Evolutionary conservation across 2,888 invertebrate species (phyloP), one percentile per base, ranked within the genome.

Genomic region (Cetonia aurata): DNA sequence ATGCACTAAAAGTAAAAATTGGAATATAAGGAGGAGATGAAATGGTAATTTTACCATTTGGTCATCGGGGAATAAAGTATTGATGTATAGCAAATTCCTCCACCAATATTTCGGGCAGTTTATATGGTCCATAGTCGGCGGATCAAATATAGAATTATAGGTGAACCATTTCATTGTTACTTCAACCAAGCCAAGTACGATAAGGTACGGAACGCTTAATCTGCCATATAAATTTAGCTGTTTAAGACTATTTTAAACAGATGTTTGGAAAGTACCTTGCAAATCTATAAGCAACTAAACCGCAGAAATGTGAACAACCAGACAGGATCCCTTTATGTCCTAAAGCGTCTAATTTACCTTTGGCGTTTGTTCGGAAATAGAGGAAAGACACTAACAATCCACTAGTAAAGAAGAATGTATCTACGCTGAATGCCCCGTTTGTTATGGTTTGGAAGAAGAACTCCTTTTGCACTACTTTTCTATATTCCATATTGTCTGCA

Each of bases 71-170:
- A 93, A 95, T 15, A 95, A 85, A 0, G 94, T 95, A 84, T 95
- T 95, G 81, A 95, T 93, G 80, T 95, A 95, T 0, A 95, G 86
- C 50, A 94, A 86, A 84, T 95, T 95, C 75, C 95, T 88, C 95
- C 95, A 95, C 95, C 95, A 95, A 82, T 92, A 94, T 76, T 92
- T 88, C 15, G 93, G 92, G 79, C 95, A 95, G 78, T 93, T 94
- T 69, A 91, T 87, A 81, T 94, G 92, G 86, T 94, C 94, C 81
- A 89, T 87, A 0, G 94, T 92, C 0, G 94, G 93, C 2, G 94
- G 93, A 81, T 94, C 94, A 82, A 95, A 95, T 46, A 95, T 91
- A 0, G 95, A 93, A 83, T 92, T 92, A 79, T 90, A 87, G 68
- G 91, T 88, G 82, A 95, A 90, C 91, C 95, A 95, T 80, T 93